These are phyloP conservation scores for Regulus satrapa DNA, from an alignment of 2,113 vertebrate genomes.

Conservation along the genomic window DNA sequence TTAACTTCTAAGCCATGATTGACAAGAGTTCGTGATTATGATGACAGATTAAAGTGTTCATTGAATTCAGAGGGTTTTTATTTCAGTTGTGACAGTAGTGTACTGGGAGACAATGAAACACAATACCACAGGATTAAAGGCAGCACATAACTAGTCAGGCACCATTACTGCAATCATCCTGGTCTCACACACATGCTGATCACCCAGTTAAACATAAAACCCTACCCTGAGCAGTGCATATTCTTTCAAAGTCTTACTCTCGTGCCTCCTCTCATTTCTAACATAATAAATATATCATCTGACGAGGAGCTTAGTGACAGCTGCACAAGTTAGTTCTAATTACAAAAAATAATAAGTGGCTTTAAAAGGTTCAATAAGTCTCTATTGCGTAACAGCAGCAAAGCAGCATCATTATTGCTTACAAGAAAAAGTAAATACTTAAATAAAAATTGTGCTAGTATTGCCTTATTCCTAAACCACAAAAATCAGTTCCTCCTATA, in stretches of 20 bases:
- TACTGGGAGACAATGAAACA: constrained; percentile 70
- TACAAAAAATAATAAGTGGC: constrained; percentile 34
- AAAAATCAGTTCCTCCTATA: not conserved
- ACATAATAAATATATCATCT: constrained; percentile 70
- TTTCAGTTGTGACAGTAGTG: constrained; percentile 71
- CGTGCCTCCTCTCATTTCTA: constrained; percentile 62
- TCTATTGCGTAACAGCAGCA: constrained; percentile 33
- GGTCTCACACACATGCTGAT: constrained; percentile 58
- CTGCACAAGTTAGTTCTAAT: constrained; percentile 66
- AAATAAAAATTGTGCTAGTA: not conserved
- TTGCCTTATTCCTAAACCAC: not conserved
- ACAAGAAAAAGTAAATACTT: not conserved
- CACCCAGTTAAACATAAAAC: constrained; percentile 72
- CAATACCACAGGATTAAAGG: constrained; percentile 75
- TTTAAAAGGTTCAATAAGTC: constrained; percentile 58
- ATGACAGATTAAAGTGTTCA: constrained; percentile 72
- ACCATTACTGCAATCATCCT: constrained; percentile 59
- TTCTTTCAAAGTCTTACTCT: constrained; percentile 70
- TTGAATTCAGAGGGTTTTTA: constrained; percentile 55
- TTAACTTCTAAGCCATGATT: constrained; percentile 65
- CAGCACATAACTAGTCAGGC: constrained; percentile 58
- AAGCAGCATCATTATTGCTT: not conserved
- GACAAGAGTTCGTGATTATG: constrained; percentile 66
- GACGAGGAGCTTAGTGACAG: constrained; percentile 75
- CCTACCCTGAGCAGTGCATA: constrained; percentile 48